Percentiles rank a stretch among this genome's conserved stretches.
Evolutionary conservation across 2,888 invertebrate species (phyloP).

Genomic region (Drosophila prolongata): DNA sequence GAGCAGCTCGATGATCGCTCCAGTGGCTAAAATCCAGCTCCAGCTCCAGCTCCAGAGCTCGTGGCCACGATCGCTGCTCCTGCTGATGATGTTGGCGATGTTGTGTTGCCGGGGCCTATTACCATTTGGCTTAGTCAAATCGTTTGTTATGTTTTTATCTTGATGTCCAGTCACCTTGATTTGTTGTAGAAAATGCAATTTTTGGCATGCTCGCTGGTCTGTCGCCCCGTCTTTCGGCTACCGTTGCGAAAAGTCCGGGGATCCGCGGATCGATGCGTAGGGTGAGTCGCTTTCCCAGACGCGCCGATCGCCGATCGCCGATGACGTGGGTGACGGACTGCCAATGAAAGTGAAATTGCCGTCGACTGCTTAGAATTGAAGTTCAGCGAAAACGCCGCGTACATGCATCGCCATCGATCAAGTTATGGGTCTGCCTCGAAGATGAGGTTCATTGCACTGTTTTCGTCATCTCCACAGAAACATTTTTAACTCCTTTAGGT

Average conservation of each 20-base stretch:
- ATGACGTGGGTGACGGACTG: constrained; percentile 61
- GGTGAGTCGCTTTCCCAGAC: constrained; percentile 69
- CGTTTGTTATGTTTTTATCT: constrained; percentile 84
- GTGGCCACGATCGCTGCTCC: constrained; percentile 41
- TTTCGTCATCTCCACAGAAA: neutral
- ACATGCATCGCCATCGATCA: constrained; percentile 68
- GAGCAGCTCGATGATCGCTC: constrained; percentile 35
- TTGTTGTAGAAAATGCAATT: constrained; percentile 83
- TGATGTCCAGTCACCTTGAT: constrained; percentile 84
- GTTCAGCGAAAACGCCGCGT: constrained; percentile 24
- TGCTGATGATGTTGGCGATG: constrained; percentile 45
- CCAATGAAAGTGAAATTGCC: constrained; percentile 68
- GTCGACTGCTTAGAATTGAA: constrained; percentile 63
- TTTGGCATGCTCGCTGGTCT: constrained; percentile 74
- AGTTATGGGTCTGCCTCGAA: constrained; percentile 59
- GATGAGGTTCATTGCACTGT: constrained; percentile 30
- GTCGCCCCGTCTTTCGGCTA: constrained; percentile 37
- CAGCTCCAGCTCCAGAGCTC: constrained; percentile 20
- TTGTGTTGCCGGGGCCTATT: constrained; percentile 64
- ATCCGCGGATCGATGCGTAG: constrained; percentile 56
- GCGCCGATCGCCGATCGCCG: constrained; percentile 8
- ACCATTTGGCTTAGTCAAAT: constrained; percentile 81
- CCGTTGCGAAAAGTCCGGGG: constrained; percentile 30
- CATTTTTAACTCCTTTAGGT: too few species aligned
- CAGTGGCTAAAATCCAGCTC: constrained; percentile 24